A percentile compares a stretch with the other conserved stretches of the same genome.
Conservation (phyloP, 1,140 invertebrate species). For the Schmidtea mediterranea region DNA sequence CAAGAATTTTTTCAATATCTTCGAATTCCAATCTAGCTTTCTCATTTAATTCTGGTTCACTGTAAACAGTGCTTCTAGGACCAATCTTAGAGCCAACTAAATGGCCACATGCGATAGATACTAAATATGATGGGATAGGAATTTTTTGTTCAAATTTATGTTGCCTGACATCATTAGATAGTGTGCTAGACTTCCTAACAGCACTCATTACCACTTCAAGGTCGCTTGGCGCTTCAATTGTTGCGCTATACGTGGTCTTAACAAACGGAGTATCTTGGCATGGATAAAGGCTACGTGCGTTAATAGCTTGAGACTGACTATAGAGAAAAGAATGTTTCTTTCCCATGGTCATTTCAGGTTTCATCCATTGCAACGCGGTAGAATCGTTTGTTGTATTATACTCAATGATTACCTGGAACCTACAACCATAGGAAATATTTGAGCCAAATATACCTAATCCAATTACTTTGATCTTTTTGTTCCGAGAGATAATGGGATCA, state of each 20-base stretch:
- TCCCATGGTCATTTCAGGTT: constrained; percentile 54
- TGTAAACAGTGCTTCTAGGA: constrained; percentile 48
- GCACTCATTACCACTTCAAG: constrained; percentile 69
- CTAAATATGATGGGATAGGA: constrained; percentile 33
- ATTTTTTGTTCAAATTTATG: constrained; percentile 43
- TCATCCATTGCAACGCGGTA: constrained; percentile 69
- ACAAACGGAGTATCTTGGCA: constrained; percentile 78
- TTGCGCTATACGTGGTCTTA: constrained; percentile 55
- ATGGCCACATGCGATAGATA: constrained; percentile 58
- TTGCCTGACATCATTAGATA: too few species aligned
- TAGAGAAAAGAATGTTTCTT: constrained; percentile 61
- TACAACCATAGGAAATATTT: too few species aligned
- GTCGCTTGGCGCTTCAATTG: constrained; percentile 43
- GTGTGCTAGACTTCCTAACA: constrained; percentile 20
- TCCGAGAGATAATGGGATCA: too few species aligned
- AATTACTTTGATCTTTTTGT: too few species aligned
- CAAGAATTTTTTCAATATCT: constrained; percentile 40
- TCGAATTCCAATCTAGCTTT: neutral
- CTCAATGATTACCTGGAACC: constrained; percentile 12
- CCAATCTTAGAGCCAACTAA: constrained; percentile 31
- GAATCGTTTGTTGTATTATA: constrained; percentile 19
- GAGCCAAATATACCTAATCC: too few species aligned
- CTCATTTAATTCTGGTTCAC: constrained; percentile 46
- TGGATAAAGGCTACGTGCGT: constrained; percentile 50
- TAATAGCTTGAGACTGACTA: constrained; percentile 70